Conservation (phyloP, 1,140 invertebrate species). For the Mamestra configurata region DNA sequence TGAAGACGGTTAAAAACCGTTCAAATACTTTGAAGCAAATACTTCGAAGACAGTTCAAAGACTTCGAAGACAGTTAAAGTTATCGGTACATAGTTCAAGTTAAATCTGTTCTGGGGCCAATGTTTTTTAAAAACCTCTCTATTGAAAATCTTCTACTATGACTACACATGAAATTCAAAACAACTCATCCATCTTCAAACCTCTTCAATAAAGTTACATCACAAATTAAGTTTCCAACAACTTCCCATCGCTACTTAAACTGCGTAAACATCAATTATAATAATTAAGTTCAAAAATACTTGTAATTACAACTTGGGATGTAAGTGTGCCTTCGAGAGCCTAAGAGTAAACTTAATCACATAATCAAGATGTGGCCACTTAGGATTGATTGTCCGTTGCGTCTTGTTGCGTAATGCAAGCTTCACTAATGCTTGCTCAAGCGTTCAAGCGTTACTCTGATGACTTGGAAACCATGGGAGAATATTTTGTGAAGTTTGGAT, state of each 20-base stretch:
- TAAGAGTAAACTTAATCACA: constrained; percentile 71
- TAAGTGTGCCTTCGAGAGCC: constrained; percentile 48
- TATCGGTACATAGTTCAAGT: too few relatives aligned
- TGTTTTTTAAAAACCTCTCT: background rate
- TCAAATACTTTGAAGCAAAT: too few relatives aligned
- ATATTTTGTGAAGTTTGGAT: constrained; percentile 1
- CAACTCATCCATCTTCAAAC: background rate
- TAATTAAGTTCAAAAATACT: constrained; percentile 33
- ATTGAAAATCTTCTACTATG: background rate
- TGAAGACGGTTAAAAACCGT: too few relatives aligned
- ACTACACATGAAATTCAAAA: background rate
- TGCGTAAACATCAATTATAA: constrained; percentile 45
- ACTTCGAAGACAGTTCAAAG: too few relatives aligned
- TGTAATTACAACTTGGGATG: constrained; percentile 41
- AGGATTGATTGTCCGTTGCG: constrained; percentile 70
- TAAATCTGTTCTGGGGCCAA: too few relatives aligned
- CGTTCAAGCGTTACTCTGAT: background rate
- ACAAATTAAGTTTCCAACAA: background rate
- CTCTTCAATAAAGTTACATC: constrained; percentile 20
- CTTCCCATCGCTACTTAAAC: constrained; percentile 2
- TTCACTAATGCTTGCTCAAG: constrained; percentile 55
- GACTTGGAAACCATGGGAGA: constrained; percentile 29
- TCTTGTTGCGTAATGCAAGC: constrained; percentile 63
- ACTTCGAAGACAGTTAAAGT: too few relatives aligned
- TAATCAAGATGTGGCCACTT: constrained; percentile 66